phyloP scores from a whole-genome alignment of 2,797 vertebrate genomes.

The Enteromius viviparus region DNA sequence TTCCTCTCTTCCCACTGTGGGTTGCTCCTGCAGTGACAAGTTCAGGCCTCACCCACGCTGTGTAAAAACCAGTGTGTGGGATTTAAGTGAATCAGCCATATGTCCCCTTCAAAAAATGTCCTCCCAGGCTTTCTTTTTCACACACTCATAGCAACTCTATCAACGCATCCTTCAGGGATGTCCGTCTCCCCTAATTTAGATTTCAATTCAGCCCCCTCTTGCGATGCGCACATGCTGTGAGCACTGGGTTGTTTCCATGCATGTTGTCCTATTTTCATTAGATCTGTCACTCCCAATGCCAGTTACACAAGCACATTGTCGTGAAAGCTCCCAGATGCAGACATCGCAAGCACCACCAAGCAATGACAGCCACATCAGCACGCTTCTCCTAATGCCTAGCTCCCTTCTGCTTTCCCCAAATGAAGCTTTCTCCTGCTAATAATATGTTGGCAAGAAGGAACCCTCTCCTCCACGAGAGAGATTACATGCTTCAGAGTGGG shows the following conservation, averaged over 20 bases:
- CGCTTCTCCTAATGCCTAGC: conserved; percentile 31
- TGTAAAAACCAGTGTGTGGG: conserved; percentile 55
- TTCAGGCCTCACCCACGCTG: conserved; percentile 54
- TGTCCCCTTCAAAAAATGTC: conserved; percentile 49
- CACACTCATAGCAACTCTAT: conserved; percentile 45
- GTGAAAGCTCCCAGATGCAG: conserved; percentile 53
- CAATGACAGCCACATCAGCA: conserved; percentile 54
- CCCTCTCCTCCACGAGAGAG: conserved; percentile 28
- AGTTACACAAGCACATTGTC: conserved; percentile 45
- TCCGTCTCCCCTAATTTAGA: conserved; percentile 49
- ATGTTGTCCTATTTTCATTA: conserved; percentile 56
- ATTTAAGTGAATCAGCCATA: conserved; percentile 61
- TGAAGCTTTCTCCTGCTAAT: conserved; percentile 38
- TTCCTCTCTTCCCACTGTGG: conserved; percentile 51
- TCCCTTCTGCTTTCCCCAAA: conserved; percentile 47
- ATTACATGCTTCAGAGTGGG: conserved; percentile 47
- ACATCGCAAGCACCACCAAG: conserved; percentile 44
- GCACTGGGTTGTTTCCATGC: conserved; percentile 48
- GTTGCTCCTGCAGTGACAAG: conserved; percentile 53
- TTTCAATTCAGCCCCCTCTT: conserved; percentile 44
- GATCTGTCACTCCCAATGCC: conserved; percentile 57
- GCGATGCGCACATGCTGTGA: conserved; percentile 40
- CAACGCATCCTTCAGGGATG: conserved; percentile 42
- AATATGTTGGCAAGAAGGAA: conserved; percentile 47
- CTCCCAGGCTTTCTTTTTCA: conserved; percentile 36